Conservation (phyloP, 2,888 invertebrate species). For the Lepidochrysops patricia region DNA sequence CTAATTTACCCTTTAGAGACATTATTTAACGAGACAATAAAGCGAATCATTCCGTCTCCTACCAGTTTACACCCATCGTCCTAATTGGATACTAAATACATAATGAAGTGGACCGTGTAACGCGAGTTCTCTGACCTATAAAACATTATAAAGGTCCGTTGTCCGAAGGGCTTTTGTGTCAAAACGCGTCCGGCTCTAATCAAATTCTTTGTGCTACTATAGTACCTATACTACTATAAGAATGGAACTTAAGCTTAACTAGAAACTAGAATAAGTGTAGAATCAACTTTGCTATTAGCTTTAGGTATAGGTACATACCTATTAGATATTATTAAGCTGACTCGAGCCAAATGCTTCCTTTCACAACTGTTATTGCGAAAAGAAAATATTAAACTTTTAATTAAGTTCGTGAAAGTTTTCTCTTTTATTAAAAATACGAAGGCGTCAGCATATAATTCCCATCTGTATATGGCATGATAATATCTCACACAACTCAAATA, state of each 20-base stretch:
- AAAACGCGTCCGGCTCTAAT: not conserved
- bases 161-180: conserved; percentile 6
- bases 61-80: conserved; percentile 9
- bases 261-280: not conserved
- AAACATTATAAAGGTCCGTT: conserved; percentile 16
- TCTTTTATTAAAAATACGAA: not conserved
- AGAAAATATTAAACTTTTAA: not conserved
- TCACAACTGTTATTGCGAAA: not conserved
- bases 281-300: no score
- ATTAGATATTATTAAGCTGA: no score
- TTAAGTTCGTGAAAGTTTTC: not conserved
- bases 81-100: conserved; percentile 23
- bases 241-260: not conserved
- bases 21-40: not conserved
- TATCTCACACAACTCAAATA: no score
- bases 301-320: no score
- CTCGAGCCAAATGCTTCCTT: not conserved
- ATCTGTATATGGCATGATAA: not conserved
- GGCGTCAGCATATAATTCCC: not conserved
- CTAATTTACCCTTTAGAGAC: not conserved
- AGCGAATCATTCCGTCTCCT: conserved; percentile 5
- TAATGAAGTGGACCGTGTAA: conserved; percentile 28
- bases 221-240: no score
- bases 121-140: conserved; percentile 27
- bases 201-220: not conserved